phyloP scores from a whole-genome alignment of 2,113 vertebrate genomes.

The Hypocryptadius cinnamomeus region DNA sequence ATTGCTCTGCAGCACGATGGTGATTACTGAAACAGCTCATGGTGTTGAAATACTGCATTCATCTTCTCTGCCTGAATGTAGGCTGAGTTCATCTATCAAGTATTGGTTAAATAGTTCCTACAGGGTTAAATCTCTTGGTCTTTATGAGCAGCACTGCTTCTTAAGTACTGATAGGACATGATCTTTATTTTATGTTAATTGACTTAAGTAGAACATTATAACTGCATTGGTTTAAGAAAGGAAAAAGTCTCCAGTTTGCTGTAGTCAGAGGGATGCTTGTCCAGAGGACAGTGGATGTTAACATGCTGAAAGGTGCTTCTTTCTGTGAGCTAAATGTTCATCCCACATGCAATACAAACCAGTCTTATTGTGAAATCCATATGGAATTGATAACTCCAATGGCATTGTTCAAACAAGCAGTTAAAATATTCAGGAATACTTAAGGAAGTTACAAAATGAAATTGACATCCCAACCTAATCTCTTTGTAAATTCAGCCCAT shows the following conservation, averaged over 20 bases:
- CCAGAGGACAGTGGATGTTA: not conserved
- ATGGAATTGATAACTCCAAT: not conserved
- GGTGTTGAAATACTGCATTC: not conserved
- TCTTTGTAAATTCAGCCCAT: not conserved
- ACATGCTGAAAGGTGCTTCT: not conserved
- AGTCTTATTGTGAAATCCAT: not conserved
- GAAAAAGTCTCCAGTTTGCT: not conserved
- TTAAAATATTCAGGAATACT: not conserved
- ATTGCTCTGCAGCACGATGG: not conserved
- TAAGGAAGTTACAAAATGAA: not conserved
- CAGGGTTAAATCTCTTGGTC: not conserved
- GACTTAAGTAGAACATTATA: not conserved
- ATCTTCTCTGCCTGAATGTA: not conserved
- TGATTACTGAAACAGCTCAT: not conserved
- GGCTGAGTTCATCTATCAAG: not conserved
- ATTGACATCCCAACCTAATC: not conserved
- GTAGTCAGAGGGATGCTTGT: not conserved
- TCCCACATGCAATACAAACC: not conserved
- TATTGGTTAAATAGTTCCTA: not conserved
- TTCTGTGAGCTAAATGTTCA: not conserved
- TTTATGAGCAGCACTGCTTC: not conserved
- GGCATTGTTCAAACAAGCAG: not conserved
- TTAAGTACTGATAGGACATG: not conserved
- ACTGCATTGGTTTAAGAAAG: not conserved
- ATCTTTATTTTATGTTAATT: not conserved